These are phyloP conservation scores for Myrmophylax atrothorax DNA, from an alignment of 2,113 vertebrate genomes.

Conservation along the genomic window DNA sequence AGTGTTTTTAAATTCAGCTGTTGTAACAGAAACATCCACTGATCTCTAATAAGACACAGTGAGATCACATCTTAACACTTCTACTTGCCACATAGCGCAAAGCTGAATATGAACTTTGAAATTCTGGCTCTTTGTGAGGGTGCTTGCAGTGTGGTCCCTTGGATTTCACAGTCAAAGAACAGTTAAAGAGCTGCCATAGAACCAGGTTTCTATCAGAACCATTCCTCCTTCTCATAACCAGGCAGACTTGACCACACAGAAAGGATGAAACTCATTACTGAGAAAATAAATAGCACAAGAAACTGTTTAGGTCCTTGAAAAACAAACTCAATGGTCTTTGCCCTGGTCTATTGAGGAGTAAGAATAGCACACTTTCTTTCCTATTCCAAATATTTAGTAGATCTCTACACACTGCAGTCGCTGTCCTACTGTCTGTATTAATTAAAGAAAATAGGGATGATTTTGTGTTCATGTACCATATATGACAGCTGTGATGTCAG, in stretches of 20 bases:
- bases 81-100: background rate
- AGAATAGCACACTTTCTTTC: constrained; percentile 32
- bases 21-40: background rate
- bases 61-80: background rate
- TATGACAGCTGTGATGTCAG: background rate
- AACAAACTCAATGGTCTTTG: constrained; percentile 30
- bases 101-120: background rate
- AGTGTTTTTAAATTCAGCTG: background rate
- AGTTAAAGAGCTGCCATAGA: background rate
- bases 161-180: background rate
- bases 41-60: background rate
- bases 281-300: constrained; percentile 46
- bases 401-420: background rate
- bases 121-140: background rate
- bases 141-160: background rate
- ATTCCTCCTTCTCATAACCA: background rate
- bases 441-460: background rate
- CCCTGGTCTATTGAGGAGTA: background rate
- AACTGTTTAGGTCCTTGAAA: constrained; percentile 17
- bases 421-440: background rate
- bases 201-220: background rate
- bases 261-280: constrained; percentile 11
- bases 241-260: constrained; percentile 30
- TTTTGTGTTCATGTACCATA: background rate
- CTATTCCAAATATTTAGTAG: constrained; percentile 31